A percentile compares a stretch with the other conserved stretches of the same genome.
Evolutionary conservation across 2,888 invertebrate species (phyloP).

Genomic region (Pecten maximus): DNA sequence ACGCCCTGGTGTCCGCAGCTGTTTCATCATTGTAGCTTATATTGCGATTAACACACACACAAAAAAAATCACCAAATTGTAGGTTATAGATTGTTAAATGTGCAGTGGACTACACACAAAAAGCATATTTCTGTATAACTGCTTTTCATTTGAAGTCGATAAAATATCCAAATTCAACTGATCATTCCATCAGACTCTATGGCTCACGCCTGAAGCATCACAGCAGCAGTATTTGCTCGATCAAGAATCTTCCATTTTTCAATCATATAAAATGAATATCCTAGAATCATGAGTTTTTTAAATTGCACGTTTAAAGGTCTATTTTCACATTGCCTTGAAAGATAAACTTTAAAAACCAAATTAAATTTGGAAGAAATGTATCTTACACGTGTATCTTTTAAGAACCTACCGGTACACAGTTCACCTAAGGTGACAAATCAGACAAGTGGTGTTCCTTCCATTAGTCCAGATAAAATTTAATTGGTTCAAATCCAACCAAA

Average conservation of each 20-base stretch:
- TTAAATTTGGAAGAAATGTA: not conserved
- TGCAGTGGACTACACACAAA: no score
- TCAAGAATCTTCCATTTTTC: not conserved
- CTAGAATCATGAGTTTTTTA: not conserved
- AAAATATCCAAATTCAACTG: not conserved
- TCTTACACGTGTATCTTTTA: not conserved
- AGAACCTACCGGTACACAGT: not conserved
- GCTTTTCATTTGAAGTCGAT: not conserved
- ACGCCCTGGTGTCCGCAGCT: not conserved
- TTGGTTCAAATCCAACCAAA: not conserved
- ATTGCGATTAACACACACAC: not conserved
- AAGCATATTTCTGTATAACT: not conserved
- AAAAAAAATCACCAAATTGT: not conserved
- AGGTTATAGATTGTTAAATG: not conserved
- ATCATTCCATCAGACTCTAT: not conserved
- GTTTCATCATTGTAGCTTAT: not conserved
- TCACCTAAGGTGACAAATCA: not conserved
- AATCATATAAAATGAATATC: not conserved
- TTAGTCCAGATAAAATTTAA: not conserved
- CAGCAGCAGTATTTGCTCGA: not conserved
- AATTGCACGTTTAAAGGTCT: not conserved
- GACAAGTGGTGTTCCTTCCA: not conserved
- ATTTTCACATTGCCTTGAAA: not conserved
- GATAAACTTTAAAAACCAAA: not conserved
- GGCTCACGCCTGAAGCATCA: not conserved